phyloP scores from a whole-genome alignment of 1,140 invertebrate genomes.

The Drosophila bocki region DNA sequence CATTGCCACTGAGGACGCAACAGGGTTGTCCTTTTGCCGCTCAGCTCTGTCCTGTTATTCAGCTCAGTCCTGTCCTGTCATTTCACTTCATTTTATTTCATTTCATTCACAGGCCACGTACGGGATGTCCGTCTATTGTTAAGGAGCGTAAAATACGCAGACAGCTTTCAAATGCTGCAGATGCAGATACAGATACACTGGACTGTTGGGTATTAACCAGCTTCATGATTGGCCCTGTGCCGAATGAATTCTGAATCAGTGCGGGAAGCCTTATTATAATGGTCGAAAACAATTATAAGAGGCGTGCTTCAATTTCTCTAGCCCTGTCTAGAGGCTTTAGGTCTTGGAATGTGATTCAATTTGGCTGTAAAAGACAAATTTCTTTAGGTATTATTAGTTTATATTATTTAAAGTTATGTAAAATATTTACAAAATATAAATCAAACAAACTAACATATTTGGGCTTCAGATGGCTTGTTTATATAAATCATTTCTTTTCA shows the following conservation, averaged over 20 bases:
- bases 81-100: slow-evolving; percentile 39
- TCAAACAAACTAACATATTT: not conserved
- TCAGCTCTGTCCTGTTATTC: slow-evolving; percentile 20
- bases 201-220: slow-evolving; percentile 4
- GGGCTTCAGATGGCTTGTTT: not conserved
- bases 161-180: slow-evolving; percentile 64
- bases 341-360: not conserved
- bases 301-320: not conserved
- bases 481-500: too few species aligned
- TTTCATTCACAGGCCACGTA: slow-evolving; percentile 73
- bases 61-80: slow-evolving; percentile 17
- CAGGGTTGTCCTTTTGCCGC: slow-evolving; percentile 18
- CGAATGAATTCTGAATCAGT: slow-evolving; percentile 14
- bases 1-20: slow-evolving; percentile 54
- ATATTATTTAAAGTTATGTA: not conserved
- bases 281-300: slow-evolving; percentile 16
- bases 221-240: slow-evolving; percentile 14
- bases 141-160: slow-evolving; percentile 68
- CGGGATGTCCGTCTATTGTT: slow-evolving; percentile 69
- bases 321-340: not conserved
- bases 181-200: slow-evolving; percentile 28
- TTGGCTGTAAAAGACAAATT: not conserved
- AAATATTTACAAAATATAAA: not conserved
- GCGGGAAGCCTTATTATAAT: slow-evolving; percentile 7
- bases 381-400: not conserved